phyloP scores from a whole-genome alignment of 30 jellyfish, hydroid and myxozoan species.

The Aurelia coerulea region DNA sequence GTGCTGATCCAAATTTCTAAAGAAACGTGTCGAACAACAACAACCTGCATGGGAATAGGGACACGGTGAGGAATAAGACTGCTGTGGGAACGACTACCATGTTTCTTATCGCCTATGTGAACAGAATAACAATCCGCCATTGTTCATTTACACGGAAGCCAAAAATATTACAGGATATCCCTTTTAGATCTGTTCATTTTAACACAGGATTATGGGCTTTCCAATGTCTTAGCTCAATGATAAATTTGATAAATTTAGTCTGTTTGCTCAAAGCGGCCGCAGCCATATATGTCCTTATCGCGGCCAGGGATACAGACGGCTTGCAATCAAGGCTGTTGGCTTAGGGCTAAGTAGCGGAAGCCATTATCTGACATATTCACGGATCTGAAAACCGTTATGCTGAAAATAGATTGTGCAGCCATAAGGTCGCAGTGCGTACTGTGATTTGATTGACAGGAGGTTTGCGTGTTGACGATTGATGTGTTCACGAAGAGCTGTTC shows the following conservation, averaged over 20 bases:
- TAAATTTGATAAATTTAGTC: conserved; percentile 9
- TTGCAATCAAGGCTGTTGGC: not conserved
- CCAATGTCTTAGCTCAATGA: conserved; percentile 15
- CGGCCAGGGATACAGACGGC: not conserved
- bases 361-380: not conserved
- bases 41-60: too few relatives aligned
- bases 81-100: too few relatives aligned
- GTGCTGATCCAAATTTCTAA: too few relatives aligned
- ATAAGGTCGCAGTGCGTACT: conserved; percentile 8
- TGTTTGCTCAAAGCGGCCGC: not conserved
- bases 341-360: conserved; percentile 20
- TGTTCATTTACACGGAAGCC: not conserved
- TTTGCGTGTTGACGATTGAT: conserved; percentile 3
- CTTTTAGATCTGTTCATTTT: conserved; percentile 27
- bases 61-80: too few relatives aligned
- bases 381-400: conserved; percentile 42
- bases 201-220: conserved; percentile 41
- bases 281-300: not conserved
- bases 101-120: too few relatives aligned
- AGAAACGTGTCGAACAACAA: too few relatives aligned
- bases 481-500: conserved; percentile 5
- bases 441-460: conserved; percentile 57
- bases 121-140: not conserved
- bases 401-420: conserved; percentile 30
- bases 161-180: conserved; percentile 47